Percentiles rank a stretch among this genome's conserved stretches.
These are phyloP conservation scores for Lordiphosa fenestrarum DNA, from an alignment of 2,888 invertebrate genomes.

Conservation along the genomic window DNA sequence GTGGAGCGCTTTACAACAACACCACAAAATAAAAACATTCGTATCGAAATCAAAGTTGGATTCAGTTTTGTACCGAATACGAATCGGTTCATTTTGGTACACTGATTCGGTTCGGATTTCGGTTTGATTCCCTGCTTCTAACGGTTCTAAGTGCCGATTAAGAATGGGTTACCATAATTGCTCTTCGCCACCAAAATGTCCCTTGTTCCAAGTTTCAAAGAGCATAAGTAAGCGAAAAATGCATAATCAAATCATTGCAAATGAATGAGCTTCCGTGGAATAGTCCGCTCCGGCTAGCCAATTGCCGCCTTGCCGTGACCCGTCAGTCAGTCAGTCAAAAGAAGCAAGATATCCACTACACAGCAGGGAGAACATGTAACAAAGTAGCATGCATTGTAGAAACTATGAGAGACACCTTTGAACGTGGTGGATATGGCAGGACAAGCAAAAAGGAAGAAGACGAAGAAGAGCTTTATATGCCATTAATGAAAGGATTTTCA, in stretches of 20 bases:
- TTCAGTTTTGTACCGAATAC: no score
- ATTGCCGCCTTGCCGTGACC: slow-evolving; percentile 23
- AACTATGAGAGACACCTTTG: slow-evolving; percentile 25
- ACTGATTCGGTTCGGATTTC: no score
- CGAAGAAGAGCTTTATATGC: slow-evolving; percentile 48
- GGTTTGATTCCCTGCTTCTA: no score
- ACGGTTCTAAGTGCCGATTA: no score
- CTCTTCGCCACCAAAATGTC: no score
- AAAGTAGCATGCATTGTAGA: slow-evolving; percentile 21
- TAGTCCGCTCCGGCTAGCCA: no score
- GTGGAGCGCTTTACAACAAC: no score
- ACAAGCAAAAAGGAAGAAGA: slow-evolving; percentile 22
- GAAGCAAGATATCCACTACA: slow-evolving; percentile 37
- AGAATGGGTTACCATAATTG: no score
- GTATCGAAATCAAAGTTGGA: no score
- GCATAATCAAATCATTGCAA: slow-evolving; percentile 23
- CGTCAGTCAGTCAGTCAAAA: slow-evolving; percentile 8
- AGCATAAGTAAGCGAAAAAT: background rate
- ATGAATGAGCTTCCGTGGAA: slow-evolving; percentile 9
- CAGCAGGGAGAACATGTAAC: slow-evolving; percentile 33
- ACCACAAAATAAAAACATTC: no score
- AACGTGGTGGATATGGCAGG: slow-evolving; percentile 33
- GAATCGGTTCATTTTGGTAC: no score
- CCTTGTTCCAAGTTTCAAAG: background rate
- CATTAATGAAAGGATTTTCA: slow-evolving; percentile 77